Conservation (phyloP, 2,888 invertebrate genomes). For the Ennomos fuscantarius region DNA sequence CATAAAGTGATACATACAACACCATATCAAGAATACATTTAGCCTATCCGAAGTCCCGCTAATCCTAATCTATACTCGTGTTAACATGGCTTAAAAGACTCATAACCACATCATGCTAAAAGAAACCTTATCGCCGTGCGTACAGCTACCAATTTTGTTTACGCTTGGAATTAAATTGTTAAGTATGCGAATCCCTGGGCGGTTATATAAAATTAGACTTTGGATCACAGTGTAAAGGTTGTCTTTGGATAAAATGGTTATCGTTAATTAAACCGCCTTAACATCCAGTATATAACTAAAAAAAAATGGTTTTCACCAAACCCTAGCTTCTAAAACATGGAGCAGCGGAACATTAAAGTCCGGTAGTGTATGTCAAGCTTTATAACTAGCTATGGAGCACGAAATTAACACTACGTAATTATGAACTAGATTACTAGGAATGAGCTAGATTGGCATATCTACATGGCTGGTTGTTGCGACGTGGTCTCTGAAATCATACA, state of each 20-base stretch:
- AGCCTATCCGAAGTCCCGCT: slow-evolving; percentile 8
- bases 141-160: too few relatives aligned
- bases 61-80: background rate
- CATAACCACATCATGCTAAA: background rate
- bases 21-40: slow-evolving; percentile 15
- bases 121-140: background rate
- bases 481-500: slow-evolving; percentile 20
- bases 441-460: slow-evolving; percentile 54
- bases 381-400: slow-evolving; percentile 43
- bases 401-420: slow-evolving; percentile 45
- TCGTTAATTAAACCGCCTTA: background rate
- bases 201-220: background rate
- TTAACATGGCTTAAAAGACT: too few relatives aligned
- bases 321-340: slow-evolving; percentile 31
- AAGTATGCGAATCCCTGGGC: too few relatives aligned
- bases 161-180: too few relatives aligned
- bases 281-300: slow-evolving; percentile 1
- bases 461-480: slow-evolving; percentile 41
- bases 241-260: background rate
- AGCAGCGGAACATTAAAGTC: slow-evolving; percentile 37
- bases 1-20: slow-evolving; percentile 22
- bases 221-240: background rate
- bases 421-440: slow-evolving; percentile 48
- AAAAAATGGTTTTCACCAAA: slow-evolving; percentile 2
- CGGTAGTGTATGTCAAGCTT: slow-evolving; percentile 45